phyloP scores from a whole-genome alignment of 2,113 vertebrate species.

The Callocephalon fimbriatum region DNA sequence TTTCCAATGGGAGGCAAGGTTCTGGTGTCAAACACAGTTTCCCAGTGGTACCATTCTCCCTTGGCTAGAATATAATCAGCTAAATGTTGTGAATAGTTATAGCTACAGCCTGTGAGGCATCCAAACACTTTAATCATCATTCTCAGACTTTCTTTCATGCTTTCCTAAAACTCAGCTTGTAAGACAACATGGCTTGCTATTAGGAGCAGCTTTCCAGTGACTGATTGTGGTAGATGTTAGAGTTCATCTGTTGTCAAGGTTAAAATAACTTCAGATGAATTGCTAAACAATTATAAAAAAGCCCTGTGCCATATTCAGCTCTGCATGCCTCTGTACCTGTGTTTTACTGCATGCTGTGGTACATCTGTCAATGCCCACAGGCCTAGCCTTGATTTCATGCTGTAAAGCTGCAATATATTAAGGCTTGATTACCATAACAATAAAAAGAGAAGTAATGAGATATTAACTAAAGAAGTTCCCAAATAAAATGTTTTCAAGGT shows the following conservation, averaged over 20 bases:
- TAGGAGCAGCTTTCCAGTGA: neutral
- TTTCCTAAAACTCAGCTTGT: neutral
- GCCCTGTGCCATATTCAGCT: slow-evolving; percentile 46
- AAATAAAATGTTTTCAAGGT: slow-evolving; percentile 58
- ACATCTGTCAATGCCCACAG: slow-evolving; percentile 79
- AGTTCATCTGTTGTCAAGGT: slow-evolving; percentile 76
- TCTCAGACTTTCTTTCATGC: neutral
- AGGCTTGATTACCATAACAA: slow-evolving; percentile 71
- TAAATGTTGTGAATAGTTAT: neutral
- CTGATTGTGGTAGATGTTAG: neutral
- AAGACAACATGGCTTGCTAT: neutral
- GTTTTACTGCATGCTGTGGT: slow-evolving; percentile 74
- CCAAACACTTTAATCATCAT: neutral
- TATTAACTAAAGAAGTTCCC: slow-evolving; percentile 61
- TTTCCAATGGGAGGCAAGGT: neutral
- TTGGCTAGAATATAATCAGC: neutral
- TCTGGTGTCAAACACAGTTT: neutral
- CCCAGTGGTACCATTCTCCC: neutral
- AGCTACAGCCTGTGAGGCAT: neutral
- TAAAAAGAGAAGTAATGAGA: slow-evolving; percentile 69
- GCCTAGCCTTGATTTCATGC: slow-evolving; percentile 63
- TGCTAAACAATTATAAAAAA: slow-evolving; percentile 65
- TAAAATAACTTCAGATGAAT: slow-evolving; percentile 75
- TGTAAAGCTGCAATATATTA: slow-evolving; percentile 58
- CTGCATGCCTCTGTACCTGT: slow-evolving; percentile 48